Evolutionary conservation across 2,888 invertebrate genomes (phyloP), one percentile per base, ranked within the genome.

Genomic region (Lasioglossum oenotherae): DNA sequence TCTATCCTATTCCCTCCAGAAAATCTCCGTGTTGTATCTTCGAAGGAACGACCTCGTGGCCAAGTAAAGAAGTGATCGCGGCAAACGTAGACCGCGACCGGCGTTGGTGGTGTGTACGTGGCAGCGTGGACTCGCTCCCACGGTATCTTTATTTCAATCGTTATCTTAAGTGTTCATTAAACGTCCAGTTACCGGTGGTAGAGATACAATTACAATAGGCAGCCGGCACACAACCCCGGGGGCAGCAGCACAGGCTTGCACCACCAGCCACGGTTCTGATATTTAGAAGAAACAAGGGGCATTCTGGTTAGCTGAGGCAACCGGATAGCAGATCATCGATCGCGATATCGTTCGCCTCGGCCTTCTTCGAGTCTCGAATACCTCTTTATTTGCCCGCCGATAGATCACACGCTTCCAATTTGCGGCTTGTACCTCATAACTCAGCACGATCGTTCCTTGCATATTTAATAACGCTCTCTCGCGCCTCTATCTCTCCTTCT

Each of bases 241-340:
- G 77, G 78, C 83, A 64, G 80, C 80, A 82, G 78, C 82, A n/a
- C 69, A 67, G 78, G 83, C 77, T 83, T 78, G 46, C 80, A 80
- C 74, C 86, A 74, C 77, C 86, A 60, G 35, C n/a, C 46, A 31
- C 74, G 69, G 60, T 27, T 57, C 57, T 64, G 84, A 87, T 81
- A 79, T 84, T 81, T 72, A 76, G 83, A 74, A 87, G 79, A 71
- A 83, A 80, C 81, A 60, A 67, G 69, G 57, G 78, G 67, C 31
- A 71, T 76, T 81, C 87, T 87, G 81, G 87, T 80, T 87, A 87
- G 79, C 79, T 73, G 74, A 72, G 83, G 76, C 80, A 87, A 84
- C 83, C 87, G 81, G 87, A 87, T 78, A 84, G 64, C 87, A 84
- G 87, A 87, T 87, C 87, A 87, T 87, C 87, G 87, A 87, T 87